These are phyloP conservation scores for Spisula solida DNA, from an alignment of 2,888 invertebrate genomes.

Conservation along the genomic window DNA sequence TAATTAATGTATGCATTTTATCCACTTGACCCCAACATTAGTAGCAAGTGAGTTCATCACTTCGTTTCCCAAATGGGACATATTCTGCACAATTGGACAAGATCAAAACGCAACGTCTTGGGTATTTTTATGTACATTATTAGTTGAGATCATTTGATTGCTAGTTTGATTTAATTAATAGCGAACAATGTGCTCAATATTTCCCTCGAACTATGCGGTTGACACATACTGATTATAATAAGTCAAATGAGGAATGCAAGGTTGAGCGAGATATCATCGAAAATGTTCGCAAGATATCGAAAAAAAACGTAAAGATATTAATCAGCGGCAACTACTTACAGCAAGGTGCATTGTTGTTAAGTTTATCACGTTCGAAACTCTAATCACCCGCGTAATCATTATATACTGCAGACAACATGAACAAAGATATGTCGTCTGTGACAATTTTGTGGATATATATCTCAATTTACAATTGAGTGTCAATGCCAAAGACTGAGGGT, in stretches of 20 bases:
- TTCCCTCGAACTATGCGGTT: not conserved
- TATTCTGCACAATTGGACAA: not conserved
- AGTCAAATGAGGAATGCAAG: not conserved
- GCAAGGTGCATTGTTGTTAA: not conserved
- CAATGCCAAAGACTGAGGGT: conserved; percentile 39
- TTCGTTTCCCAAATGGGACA: not conserved
- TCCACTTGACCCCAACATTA: not conserved
- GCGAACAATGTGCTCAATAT: not conserved
- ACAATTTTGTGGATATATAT: conserved; percentile 23
- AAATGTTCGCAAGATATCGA: conserved; percentile 3
- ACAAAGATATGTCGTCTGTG: conserved; percentile 37
- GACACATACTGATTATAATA: conserved; percentile 7
- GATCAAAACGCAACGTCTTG: too few relatives aligned
- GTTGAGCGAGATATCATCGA: not conserved
- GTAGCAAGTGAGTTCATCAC: not conserved
- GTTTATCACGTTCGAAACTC: conserved; percentile 4
- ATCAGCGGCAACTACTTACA: not conserved
- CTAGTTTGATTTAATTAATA: not conserved
- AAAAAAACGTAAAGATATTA: not conserved
- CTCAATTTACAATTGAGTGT: conserved; percentile 32
- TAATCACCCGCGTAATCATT: not conserved
- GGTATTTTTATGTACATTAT: too few relatives aligned
- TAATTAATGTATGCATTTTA: conserved; percentile 10
- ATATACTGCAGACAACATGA: conserved; percentile 33
- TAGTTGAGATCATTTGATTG: not conserved